These are phyloP conservation scores for Datnioides undecimradiatus DNA, from an alignment of 2,113 vertebrate genomes.

Conservation along the genomic window DNA sequence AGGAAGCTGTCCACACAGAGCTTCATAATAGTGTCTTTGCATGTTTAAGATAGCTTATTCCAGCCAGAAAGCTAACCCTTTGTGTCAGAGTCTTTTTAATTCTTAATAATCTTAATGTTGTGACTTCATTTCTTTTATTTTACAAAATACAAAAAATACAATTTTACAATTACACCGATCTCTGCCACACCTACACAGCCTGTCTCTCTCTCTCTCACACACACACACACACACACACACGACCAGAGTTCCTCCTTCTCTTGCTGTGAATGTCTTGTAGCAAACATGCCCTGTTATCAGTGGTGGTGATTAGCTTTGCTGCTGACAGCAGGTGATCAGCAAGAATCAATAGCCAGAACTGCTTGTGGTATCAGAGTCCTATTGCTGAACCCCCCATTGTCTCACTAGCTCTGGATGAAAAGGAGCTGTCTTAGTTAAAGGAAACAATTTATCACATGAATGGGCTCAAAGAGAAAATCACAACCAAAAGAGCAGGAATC, in stretches of 20 bases:
- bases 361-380: slow-evolving; percentile 23
- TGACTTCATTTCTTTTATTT: not conserved
- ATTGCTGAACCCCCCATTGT: slow-evolving; percentile 17
- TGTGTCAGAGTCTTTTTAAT: too few species aligned
- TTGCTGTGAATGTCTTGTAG: slow-evolving; percentile 22
- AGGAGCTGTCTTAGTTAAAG: slow-evolving; percentile 1
- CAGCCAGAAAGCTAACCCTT: too few species aligned
- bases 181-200: not conserved
- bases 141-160: not conserved
- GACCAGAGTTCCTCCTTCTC: not conserved
- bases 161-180: not conserved
- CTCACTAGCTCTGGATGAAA: slow-evolving; percentile 15
- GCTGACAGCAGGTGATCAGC: slow-evolving; percentile 55
- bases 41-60: too few species aligned
- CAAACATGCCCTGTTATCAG: slow-evolving; percentile 42
- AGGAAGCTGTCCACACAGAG: too few species aligned
- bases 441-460: not conserved
- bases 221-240: not conserved
- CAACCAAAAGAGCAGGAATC: not conserved
- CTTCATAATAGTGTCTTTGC: too few species aligned
- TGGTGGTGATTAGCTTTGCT: slow-evolving; percentile 46
- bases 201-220: too few species aligned
- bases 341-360: slow-evolving; percentile 55
- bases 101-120: not conserved
- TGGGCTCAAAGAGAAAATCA: slow-evolving; percentile 6